These are phyloP conservation scores for Amphilophus citrinellus DNA, from an alignment of 2,113 vertebrate genomes.

Conservation along the genomic window DNA sequence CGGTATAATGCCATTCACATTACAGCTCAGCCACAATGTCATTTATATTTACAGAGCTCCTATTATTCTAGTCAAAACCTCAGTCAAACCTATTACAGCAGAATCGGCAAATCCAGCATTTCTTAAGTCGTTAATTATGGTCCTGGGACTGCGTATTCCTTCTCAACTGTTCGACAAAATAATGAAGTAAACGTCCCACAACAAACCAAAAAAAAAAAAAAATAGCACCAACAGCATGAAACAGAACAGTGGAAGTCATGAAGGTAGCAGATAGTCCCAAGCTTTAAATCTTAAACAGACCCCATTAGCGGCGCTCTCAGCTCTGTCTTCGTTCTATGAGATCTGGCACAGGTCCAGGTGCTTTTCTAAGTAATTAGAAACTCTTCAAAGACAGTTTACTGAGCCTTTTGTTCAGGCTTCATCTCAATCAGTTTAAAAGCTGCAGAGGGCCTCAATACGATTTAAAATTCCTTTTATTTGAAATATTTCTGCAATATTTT, in stretches of 20 bases:
- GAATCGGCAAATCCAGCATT: neutral
- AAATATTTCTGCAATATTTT: constrained; percentile 10
- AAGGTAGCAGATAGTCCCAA: constrained; percentile 30
- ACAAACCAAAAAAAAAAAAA: constrained; percentile 20
- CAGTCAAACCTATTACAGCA: neutral
- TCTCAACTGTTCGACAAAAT: constrained; percentile 5
- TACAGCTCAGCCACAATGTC: constrained; percentile 12
- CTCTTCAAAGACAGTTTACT: constrained; percentile 61
- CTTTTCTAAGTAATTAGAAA: constrained; percentile 64
- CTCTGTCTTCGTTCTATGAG: constrained; percentile 48
- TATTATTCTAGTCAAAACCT: neutral
- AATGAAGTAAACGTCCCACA: neutral
- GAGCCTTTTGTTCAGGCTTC: constrained; percentile 56
- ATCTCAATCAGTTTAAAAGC: constrained; percentile 48
- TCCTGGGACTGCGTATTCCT: neutral
- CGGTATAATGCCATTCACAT: neutral
- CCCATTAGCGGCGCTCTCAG: constrained; percentile 47
- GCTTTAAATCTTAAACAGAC: constrained; percentile 50
- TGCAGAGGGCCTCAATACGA: neutral
- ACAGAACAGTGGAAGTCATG: constrained; percentile 16
- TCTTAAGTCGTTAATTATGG: neutral
- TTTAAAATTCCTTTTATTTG: constrained; percentile 14
- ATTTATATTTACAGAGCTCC: constrained; percentile 2
- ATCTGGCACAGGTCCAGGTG: constrained; percentile 55
- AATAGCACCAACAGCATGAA: neutral